Base-by-base conservation (phyloP, 30 jellyfish, hydroid and myxozoan species). In the Rhopilema esculentum region DNA sequence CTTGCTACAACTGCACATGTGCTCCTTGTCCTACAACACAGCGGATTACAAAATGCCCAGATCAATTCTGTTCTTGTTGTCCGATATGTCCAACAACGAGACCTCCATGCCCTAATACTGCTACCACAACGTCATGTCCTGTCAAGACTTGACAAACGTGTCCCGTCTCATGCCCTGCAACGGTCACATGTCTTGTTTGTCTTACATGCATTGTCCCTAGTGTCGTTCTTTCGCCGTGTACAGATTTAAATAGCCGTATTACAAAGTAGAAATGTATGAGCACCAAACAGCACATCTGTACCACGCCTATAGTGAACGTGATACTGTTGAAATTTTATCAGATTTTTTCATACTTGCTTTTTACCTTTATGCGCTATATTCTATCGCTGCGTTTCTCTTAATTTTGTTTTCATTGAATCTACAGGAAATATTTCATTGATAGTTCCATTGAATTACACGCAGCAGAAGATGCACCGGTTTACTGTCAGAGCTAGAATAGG, bases 1-100 rank as follows among this genome's bases (percentile, higher is more conserved):
- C 94, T 19, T 85, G 94, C 65, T 85, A 85, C 84, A 85, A 85
- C 68, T 66, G 66, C 82, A 90, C 91, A 40, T 90, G 87, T 51
- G 85, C 94, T 6, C 91, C 97, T 19, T 90, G 91, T 29, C 84
- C 88, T 16, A 82, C 87, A 26, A 90, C 91, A 4, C 94, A 74
- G 57, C 88, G 88, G 51, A 64, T 66, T 62, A 85, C 94, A 22
- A 24, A 85, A 19, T 85, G 94, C 26, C 94, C 94, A 21, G 78
- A 85, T 26, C 61, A 85, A 49, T 73, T 75, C 84, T 85, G 94
- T 51, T 88, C 94, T n/a, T 88, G 94, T 20, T 85, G 94, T 27
- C 94, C 94, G 9, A 69, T 85, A 19, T 85, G 94, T 23, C 94
- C 94, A 24, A 85, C 94, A n/a, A 85, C 94, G 22, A 63, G 79